Evolutionary conservation across 1,140 invertebrate species (phyloP).

Genomic region (Leptinotarsa texana): DNA sequence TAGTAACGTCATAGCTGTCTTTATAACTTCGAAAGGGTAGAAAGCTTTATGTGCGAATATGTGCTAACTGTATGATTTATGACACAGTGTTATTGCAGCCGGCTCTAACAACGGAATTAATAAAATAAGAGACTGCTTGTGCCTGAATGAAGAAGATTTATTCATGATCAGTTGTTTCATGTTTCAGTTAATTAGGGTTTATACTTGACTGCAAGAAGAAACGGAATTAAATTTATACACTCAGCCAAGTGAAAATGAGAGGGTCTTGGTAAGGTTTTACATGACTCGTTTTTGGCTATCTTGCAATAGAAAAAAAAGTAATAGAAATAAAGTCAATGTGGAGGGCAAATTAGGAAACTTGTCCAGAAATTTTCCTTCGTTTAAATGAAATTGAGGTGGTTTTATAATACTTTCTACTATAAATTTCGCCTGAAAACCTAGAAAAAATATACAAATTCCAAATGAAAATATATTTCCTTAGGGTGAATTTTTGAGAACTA

Average conservation of each 20-base stretch:
- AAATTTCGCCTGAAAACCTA: no score
- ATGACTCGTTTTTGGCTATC: no score
- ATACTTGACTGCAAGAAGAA: neutral
- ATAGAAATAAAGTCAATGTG: no score
- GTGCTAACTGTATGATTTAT: conserved; percentile 6
- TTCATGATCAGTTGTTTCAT: neutral
- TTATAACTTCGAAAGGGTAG: conserved; percentile 1
- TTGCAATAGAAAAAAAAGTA: no score
- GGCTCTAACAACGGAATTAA: neutral
- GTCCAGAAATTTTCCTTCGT: no score
- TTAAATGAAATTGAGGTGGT: no score
- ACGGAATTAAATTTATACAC: neutral
- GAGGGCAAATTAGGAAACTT: no score
- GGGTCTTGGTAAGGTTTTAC: no score
- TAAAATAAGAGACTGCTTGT: neutral
- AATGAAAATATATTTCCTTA: no score
- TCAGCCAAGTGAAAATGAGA: neutral
- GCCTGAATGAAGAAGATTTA: conserved; percentile 1
- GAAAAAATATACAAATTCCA: no score
- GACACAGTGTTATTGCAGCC: neutral
- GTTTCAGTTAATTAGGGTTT: neutral
- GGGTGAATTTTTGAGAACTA: no score
- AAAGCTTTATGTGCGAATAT: conserved; percentile 6
- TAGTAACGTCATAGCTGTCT: conserved; percentile 3
- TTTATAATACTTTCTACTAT: no score